A percentile compares a stretch with the other conserved stretches of the same genome.
These are phyloP conservation scores for Sarcophaga peregrina DNA, from an alignment of 1,140 invertebrate genomes.

Conservation along the genomic window DNA sequence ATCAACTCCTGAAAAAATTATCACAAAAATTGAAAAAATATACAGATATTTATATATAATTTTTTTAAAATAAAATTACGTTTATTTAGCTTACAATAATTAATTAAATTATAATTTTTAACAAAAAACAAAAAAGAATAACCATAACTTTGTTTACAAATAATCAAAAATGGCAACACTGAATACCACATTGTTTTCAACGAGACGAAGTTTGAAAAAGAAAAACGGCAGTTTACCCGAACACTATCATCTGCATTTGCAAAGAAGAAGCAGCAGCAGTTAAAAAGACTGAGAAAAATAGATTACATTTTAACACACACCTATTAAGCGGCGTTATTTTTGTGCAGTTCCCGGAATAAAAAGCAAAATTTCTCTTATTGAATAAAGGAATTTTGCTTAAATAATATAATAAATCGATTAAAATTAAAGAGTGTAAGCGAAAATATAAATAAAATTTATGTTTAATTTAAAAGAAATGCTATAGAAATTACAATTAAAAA, in stretches of 20 bases:
- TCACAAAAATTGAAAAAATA: too few relatives aligned
- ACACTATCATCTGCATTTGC: not conserved
- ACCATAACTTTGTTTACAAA: not conserved
- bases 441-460: not conserved
- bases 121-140: too few relatives aligned
- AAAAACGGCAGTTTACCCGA: slow-evolving; percentile 1
- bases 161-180: not conserved
- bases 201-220: not conserved
- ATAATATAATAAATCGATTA: slow-evolving; percentile 9
- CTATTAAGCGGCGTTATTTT: slow-evolving; percentile 7
- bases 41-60: too few relatives aligned
- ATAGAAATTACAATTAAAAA: not conserved
- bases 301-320: slow-evolving; percentile 7
- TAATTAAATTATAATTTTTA: too few relatives aligned
- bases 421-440: not conserved
- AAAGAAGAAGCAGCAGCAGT: not conserved
- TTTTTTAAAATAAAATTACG: too few relatives aligned
- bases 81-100: too few relatives aligned
- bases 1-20: too few relatives aligned
- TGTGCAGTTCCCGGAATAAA: slow-evolving; percentile 23
- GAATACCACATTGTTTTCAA: slow-evolving; percentile 14
- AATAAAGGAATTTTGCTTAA: not conserved
- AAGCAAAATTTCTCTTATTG: slow-evolving; percentile 5
- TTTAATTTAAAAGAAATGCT: not conserved
- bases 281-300: not conserved